Evolutionary conservation across 2,888 invertebrate genomes (phyloP), one percentile per base, ranked within the genome.

Genomic region (Lepidocyrtinus sp.): DNA sequence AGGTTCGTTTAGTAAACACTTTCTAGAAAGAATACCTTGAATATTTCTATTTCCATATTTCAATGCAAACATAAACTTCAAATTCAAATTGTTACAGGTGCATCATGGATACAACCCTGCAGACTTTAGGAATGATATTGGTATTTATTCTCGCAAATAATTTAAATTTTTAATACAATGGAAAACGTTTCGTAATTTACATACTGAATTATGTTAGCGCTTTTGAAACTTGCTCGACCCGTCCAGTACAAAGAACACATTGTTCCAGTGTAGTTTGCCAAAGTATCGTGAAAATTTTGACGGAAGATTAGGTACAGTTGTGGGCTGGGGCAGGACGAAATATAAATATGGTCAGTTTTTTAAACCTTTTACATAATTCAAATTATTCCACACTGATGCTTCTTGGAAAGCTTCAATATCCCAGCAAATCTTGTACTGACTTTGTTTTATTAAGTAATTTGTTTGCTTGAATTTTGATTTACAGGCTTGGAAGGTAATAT

Each of bases 161-260:
- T 67, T 7, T 19, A n/a, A n/a, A n/a, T n/a, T n/a, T n/a, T n/a
- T n/a, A n/a, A n/a, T n/a, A n/a, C n/a, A n/a, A n/a, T n/a, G n/a
- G n/a, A n/a, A n/a, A 22, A 17, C 7, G 63, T 22, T 59, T 15
- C 19, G 24, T 26, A 65, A 65, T 9, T 65, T 2, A n/a, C 36
- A 27, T 45, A 5, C 25, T 64, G 65, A 19, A n/a, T 71, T 25
- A 15, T 71, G 46, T 26, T 36, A 76, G 76, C 76, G 2, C 64
- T 76, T 21, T 45, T 76, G 12, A 76, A 76, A 36, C 27, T 76
- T 1, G 70, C 78, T 1, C 72, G 73, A n/a, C 93, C 93, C 25
- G 96, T 97, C 1, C 91, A 93, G 19, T 97, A 95, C 88, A 95
- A 96, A 87, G 96, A 97, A 87, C 97, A 97, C 88, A 97, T 97